Conservation (phyloP, 2,888 invertebrate species). For the Tinea semifulvella region DNA sequence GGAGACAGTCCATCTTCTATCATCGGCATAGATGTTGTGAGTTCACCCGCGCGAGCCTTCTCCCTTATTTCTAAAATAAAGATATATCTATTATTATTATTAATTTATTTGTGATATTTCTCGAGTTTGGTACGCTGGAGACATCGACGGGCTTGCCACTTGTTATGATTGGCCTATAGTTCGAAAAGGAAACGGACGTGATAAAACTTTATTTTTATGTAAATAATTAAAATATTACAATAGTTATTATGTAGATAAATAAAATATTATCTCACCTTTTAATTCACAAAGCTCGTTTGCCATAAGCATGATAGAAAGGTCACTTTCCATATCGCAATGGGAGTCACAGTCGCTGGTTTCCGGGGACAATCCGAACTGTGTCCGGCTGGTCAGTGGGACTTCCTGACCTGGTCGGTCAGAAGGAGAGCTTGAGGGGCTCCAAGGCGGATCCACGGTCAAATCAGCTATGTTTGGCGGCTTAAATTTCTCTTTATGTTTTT, state of each 20-base stretch:
- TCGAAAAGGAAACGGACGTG: too few relatives aligned
- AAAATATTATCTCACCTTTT: slow-evolving; percentile 38
- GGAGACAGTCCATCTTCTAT: slow-evolving; percentile 94
- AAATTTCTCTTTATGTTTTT: slow-evolving; percentile 54
- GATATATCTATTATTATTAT: too few relatives aligned
- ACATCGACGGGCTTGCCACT: too few relatives aligned
- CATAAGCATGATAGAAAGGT: slow-evolving; percentile 80
- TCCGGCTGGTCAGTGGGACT: slow-evolving; percentile 26
- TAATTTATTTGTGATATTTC: too few relatives aligned
- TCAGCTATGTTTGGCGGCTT: slow-evolving; percentile 61
- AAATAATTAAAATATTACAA: too few relatives aligned
- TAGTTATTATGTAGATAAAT: too few relatives aligned
- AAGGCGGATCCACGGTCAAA: slow-evolving; percentile 46
- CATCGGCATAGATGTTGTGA: slow-evolving; percentile 87
- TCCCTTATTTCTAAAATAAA: slow-evolving; percentile 11
- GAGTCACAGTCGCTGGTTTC: slow-evolving; percentile 94
- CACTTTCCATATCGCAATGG: slow-evolving; percentile 85
- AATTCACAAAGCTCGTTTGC: slow-evolving; percentile 68
- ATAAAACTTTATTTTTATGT: too few relatives aligned
- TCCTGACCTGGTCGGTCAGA: slow-evolving; percentile 21
- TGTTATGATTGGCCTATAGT: too few relatives aligned
- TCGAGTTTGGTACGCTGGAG: too few relatives aligned
- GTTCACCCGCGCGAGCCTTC: slow-evolving; percentile 17
- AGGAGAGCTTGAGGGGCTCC: slow-evolving; percentile 45
- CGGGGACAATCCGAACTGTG: slow-evolving; percentile 87